Percentiles rank a stretch among this genome's conserved stretches.
These are phyloP conservation scores for Rhinichthys klamathensis DNA, from an alignment of 2,113 vertebrate species.

Conservation along the genomic window DNA sequence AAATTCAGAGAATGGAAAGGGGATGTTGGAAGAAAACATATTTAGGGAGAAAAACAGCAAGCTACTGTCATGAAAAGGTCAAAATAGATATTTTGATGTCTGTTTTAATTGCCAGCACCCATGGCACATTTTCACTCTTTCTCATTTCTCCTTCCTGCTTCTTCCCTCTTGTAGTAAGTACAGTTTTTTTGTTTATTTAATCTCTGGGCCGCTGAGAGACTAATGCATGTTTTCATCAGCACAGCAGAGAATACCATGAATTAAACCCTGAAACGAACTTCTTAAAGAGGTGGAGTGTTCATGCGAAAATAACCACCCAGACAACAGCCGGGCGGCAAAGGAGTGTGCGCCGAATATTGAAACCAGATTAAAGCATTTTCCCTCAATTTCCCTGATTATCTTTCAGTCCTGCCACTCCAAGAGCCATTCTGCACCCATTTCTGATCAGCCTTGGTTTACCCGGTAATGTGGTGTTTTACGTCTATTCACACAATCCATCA, in stretches of 20 bases:
- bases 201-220: constrained; percentile 61
- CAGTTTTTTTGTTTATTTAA: constrained; percentile 28
- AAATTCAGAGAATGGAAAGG: neutral
- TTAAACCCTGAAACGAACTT: constrained; percentile 65
- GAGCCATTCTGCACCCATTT: constrained; percentile 8
- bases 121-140: neutral
- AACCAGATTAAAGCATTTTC: constrained; percentile 50
- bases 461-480: constrained; percentile 8
- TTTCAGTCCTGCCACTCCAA: constrained; percentile 41
- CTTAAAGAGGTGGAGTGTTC: constrained; percentile 58
- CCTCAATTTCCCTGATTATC: constrained; percentile 52
- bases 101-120: constrained; percentile 47
- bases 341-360: constrained; percentile 19
- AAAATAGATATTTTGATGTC: constrained; percentile 44
- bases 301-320: constrained; percentile 55
- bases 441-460: constrained; percentile 25
- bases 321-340: neutral
- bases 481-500: constrained; percentile 2
- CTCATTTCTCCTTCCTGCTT: neutral
- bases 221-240: constrained; percentile 67
- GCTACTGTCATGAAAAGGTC: constrained; percentile 61
- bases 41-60: constrained; percentile 48
- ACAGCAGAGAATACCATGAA: constrained; percentile 64
- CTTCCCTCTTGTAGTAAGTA: neutral
- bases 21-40: constrained; percentile 18